Percentiles rank a stretch among this genome's conserved stretches.
Conservation (phyloP, 1,140 invertebrate genomes). For the Saxidomus purpurata region DNA sequence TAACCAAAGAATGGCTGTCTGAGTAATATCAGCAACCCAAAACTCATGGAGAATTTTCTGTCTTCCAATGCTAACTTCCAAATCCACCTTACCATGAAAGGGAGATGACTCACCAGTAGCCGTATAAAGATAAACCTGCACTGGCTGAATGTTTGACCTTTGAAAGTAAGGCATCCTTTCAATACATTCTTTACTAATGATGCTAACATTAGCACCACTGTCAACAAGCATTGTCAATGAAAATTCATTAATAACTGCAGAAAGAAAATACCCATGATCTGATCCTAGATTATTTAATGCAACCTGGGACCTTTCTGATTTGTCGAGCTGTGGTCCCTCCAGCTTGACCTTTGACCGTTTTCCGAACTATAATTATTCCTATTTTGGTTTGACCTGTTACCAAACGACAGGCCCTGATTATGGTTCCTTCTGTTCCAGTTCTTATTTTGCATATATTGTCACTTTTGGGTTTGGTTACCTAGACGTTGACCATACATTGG, state of each 20-base stretch:
- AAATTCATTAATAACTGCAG: background rate
- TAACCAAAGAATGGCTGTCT: conserved; percentile 8
- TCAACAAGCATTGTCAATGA: conserved; percentile 46
- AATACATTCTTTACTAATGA: conserved; percentile 22
- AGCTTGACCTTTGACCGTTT: background rate
- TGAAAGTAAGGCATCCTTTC: background rate
- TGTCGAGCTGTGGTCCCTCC: conserved; percentile 4
- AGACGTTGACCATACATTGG: too few species aligned
- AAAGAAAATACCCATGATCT: conserved; percentile 2
- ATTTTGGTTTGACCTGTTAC: background rate
- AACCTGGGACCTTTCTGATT: background rate
- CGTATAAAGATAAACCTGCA: conserved; percentile 42
- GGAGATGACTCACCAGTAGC: conserved; percentile 64
- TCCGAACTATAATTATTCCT: background rate
- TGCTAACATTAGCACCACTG: conserved; percentile 32
- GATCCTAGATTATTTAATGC: conserved; percentile 22
- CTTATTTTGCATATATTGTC: too few species aligned
- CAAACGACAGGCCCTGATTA: too few species aligned
- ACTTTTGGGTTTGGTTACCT: too few species aligned
- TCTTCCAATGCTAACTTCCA: conserved; percentile 17
- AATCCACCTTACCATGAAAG: conserved; percentile 26
- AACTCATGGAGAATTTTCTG: conserved; percentile 35
- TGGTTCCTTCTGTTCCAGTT: too few species aligned
- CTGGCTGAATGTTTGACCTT: conserved; percentile 15
- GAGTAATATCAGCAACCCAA: conserved; percentile 21